These are phyloP conservation scores for Oxyura jamaicensis DNA, from an alignment of 2,113 vertebrate species.

Conservation along the genomic window DNA sequence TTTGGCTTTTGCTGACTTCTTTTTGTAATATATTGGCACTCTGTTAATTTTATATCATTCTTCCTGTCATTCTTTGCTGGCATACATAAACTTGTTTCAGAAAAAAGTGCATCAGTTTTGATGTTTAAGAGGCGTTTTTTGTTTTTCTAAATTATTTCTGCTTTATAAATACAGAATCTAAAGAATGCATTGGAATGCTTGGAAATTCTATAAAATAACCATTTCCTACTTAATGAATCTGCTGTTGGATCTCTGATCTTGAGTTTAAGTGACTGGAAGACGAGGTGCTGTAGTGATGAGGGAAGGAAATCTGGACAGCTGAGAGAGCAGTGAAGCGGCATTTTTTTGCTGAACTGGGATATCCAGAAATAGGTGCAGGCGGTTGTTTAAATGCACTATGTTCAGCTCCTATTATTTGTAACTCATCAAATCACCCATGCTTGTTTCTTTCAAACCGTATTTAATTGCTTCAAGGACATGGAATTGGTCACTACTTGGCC, in stretches of 20 bases:
- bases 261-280: background rate
- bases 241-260: background rate
- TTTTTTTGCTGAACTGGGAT: background rate
- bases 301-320: background rate
- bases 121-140: background rate
- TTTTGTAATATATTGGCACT: background rate
- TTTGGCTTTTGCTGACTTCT: background rate
- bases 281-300: background rate
- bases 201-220: background rate
- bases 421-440: fast-evolving
- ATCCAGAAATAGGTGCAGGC: background rate
- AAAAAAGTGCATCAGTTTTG: background rate
- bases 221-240: background rate
- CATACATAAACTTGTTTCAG: background rate
- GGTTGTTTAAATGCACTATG: background rate
- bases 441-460: background rate
- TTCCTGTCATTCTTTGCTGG: background rate
- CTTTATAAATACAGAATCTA: background rate
- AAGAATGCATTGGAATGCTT: background rate
- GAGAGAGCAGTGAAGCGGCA: background rate
- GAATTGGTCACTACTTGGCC: background rate
- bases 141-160: background rate
- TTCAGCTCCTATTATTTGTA: background rate
- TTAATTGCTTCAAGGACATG: background rate
- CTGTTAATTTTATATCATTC: background rate